phyloP scores from a whole-genome alignment of 2,888 invertebrate genomes.

The Glomeris marginata region DNA sequence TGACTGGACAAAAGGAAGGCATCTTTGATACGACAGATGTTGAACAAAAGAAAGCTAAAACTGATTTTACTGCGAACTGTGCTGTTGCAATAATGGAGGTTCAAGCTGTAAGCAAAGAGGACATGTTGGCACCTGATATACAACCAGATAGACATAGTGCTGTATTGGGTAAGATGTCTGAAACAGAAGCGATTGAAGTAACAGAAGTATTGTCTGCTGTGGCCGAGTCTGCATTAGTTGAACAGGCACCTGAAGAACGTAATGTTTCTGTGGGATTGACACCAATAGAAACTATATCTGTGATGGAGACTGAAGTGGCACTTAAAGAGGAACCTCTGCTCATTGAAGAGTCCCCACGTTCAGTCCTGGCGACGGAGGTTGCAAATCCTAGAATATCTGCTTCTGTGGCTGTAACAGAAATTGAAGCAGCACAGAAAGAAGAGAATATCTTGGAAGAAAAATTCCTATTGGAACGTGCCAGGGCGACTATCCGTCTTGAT shows the following conservation, averaged over 20 bases:
- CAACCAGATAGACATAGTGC: constrained; percentile 5
- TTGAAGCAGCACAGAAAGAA: too few species aligned
- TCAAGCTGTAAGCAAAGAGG: constrained; percentile 6
- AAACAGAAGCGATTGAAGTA: constrained; percentile 3
- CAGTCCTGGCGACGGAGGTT: too few species aligned
- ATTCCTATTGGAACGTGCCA: too few species aligned
- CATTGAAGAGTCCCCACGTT: too few species aligned
- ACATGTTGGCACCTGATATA: neutral
- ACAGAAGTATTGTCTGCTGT: constrained; percentile 1
- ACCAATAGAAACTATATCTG: too few species aligned
- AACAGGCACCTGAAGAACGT: neutral
- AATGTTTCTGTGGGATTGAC: too few species aligned
- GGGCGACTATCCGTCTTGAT: neutral
- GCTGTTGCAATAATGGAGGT: constrained; percentile 7
- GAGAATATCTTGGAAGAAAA: too few species aligned
- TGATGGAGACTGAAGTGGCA: too few species aligned
- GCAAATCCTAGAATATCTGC: too few species aligned
- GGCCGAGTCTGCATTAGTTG: neutral
- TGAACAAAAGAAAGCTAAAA: neutral
- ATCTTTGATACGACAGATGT: neutral
- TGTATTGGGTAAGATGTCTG: neutral
- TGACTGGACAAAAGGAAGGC: too few species aligned
- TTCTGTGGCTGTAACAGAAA: too few species aligned
- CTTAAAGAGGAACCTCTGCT: too few species aligned
- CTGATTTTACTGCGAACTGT: neutral